These are phyloP conservation scores for Alsophila aescularia DNA, from an alignment of 2,888 invertebrate genomes.

Conservation along the genomic window DNA sequence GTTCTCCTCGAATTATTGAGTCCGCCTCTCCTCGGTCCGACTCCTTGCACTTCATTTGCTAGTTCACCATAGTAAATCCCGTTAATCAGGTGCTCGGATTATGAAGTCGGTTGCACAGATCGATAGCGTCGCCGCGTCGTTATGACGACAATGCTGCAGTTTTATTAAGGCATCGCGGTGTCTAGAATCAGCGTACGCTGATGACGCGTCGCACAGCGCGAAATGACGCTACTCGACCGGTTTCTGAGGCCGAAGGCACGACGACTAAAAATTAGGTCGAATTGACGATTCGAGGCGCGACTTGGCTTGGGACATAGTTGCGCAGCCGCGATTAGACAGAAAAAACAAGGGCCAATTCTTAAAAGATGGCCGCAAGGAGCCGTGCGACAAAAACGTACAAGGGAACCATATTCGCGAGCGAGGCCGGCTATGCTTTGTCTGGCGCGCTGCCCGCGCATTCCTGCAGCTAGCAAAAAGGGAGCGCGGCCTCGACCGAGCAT, in stretches of 20 bases:
- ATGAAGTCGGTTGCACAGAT: not conserved
- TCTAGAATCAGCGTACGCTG: too few species aligned
- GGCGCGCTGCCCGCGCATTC: slow-evolving; percentile 33
- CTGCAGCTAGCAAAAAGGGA: slow-evolving; percentile 4
- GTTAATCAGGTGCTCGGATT: slow-evolving; percentile 5
- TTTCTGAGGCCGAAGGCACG: slow-evolving; percentile 32
- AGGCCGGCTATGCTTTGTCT: slow-evolving; percentile 42
- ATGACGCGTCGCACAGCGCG: slow-evolving; percentile 3
- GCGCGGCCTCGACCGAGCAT: not conserved
- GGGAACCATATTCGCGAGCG: slow-evolving; percentile 44
- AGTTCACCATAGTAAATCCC: slow-evolving; percentile 4
- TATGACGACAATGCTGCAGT: not conserved
- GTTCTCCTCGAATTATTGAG: slow-evolving; percentile 27
- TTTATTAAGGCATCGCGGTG: not conserved
- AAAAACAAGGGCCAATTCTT: slow-evolving; percentile 66
- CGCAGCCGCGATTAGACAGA: slow-evolving; percentile 57
- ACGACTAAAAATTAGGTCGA: slow-evolving; percentile 57
- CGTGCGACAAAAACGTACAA: slow-evolving; percentile 65
- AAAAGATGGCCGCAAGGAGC: slow-evolving; percentile 64
- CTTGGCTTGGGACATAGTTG: slow-evolving; percentile 52
- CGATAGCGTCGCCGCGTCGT: not conserved
- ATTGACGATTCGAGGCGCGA: slow-evolving; percentile 36
- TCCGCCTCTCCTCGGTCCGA: slow-evolving; percentile 22
- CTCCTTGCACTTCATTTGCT: slow-evolving; percentile 47
- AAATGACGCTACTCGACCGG: slow-evolving; percentile 43